phyloP scores from a whole-genome alignment of 2,888 invertebrate species.

The Microctonus brassicae region DNA sequence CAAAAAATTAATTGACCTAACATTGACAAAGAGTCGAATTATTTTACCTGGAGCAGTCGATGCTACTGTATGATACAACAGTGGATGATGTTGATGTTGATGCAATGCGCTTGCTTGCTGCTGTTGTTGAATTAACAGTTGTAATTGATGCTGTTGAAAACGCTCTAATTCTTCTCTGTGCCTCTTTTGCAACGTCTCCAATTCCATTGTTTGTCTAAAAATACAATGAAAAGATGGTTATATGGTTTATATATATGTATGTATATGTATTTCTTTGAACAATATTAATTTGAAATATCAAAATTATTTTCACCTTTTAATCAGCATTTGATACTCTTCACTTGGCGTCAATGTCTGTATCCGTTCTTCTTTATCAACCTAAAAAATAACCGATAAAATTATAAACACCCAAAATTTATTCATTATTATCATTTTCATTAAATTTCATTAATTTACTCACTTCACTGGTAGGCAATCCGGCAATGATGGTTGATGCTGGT shows the following conservation, averaged over 20 bases:
- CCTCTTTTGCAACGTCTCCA: constrained; percentile 68
- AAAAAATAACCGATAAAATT: constrained; percentile 33
- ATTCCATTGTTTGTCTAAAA: constrained; percentile 69
- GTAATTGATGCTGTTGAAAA: constrained; percentile 66
- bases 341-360: constrained; percentile 62
- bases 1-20: background rate
- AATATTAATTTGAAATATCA: background rate
- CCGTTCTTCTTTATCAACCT: constrained; percentile 64
- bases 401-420: constrained; percentile 5
- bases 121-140: constrained; percentile 65
- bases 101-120: constrained; percentile 66
- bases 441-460: constrained; percentile 46
- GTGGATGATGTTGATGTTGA: constrained; percentile 65
- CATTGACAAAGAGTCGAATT: background rate
- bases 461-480: constrained; percentile 48
- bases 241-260: background rate
- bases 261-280: background rate
- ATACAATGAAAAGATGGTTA: background rate
- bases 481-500: constrained; percentile 52
- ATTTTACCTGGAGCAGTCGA: constrained; percentile 58
- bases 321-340: constrained; percentile 67
- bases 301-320: constrained; percentile 58
- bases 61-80: constrained; percentile 63
- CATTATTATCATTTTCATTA: background rate
- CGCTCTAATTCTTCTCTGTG: constrained; percentile 68